Evolutionary conservation across 2,113 vertebrate genomes (phyloP).

Genomic region (Carassius auratus): DNA sequence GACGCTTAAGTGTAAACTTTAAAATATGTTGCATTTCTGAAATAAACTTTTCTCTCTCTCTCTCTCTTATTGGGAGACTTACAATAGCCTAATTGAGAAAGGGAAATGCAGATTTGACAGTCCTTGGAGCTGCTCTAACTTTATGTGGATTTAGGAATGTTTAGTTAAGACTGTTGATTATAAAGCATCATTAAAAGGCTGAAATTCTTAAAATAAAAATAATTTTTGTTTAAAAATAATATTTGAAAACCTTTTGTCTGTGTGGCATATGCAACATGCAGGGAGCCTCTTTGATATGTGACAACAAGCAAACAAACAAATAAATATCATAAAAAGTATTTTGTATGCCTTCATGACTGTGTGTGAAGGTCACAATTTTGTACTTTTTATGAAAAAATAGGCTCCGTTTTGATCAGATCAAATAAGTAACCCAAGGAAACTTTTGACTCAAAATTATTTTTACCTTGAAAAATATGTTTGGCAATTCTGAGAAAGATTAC

Average conservation of each 20-base stretch:
- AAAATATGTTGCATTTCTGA: background rate
- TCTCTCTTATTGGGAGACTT: background rate
- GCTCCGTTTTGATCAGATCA: background rate
- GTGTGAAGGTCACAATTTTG: background rate
- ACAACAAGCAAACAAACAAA: background rate
- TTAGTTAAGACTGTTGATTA: too few relatives aligned
- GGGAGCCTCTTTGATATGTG: background rate
- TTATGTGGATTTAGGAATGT: too few relatives aligned
- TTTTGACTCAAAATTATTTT: background rate
- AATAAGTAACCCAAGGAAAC: background rate
- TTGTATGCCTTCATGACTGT: background rate
- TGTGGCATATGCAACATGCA: background rate
- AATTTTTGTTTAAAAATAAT: too few relatives aligned
- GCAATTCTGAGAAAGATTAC: background rate
- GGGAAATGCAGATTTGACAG: background rate
- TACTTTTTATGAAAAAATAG: background rate
- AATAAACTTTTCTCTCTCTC: background rate
- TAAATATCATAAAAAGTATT: background rate
- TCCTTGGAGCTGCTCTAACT: too few relatives aligned
- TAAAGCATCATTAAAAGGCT: background rate
- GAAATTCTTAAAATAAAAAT: too few relatives aligned
- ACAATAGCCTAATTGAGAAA: background rate
- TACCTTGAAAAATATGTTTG: background rate
- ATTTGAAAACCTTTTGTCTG: too few relatives aligned
- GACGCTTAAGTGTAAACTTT: background rate